phyloP scores from a whole-genome alignment of 2,113 vertebrate genomes.

The Psammodynastes pulverulentus region DNA sequence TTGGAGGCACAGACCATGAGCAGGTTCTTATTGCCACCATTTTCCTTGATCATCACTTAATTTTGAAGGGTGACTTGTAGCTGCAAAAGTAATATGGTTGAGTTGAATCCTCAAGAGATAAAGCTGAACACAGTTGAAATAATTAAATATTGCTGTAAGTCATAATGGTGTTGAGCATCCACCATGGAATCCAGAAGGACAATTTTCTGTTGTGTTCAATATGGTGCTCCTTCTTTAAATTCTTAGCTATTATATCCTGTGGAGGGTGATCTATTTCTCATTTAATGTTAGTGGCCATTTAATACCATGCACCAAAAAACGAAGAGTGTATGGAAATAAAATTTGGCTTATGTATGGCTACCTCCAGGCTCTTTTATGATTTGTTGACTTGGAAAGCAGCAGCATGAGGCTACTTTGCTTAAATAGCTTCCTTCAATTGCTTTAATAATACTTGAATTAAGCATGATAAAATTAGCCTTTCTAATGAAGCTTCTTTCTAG shows the following conservation, averaged over 20 bases:
- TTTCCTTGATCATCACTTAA: not conserved
- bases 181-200: slow-evolving; percentile 5
- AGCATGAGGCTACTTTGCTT: not conserved
- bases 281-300: not conserved
- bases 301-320: not conserved
- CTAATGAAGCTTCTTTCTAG: not conserved
- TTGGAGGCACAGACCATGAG: not conserved
- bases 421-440: not conserved
- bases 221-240: slow-evolving; percentile 13
- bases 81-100: not conserved
- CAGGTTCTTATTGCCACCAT: not conserved
- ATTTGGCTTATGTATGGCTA: not conserved
- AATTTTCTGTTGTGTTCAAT: slow-evolving; percentile 38
- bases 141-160: slow-evolving; percentile 44
- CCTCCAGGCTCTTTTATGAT: not conserved
- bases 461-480: not conserved
- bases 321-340: slow-evolving; percentile 23
- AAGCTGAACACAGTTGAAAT: slow-evolving; percentile 50
- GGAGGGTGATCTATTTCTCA: slow-evolving; percentile 25
- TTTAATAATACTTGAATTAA: not conserved
- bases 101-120: slow-evolving; percentile 58
- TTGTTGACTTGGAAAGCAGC: slow-evolving; percentile 27
- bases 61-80: not conserved
- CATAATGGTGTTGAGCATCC: slow-evolving; percentile 48
- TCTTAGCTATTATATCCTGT: slow-evolving; percentile 16